Evolutionary conservation across 2,888 invertebrate species (phyloP).

Genomic region (Dolichopus griseipennis): DNA sequence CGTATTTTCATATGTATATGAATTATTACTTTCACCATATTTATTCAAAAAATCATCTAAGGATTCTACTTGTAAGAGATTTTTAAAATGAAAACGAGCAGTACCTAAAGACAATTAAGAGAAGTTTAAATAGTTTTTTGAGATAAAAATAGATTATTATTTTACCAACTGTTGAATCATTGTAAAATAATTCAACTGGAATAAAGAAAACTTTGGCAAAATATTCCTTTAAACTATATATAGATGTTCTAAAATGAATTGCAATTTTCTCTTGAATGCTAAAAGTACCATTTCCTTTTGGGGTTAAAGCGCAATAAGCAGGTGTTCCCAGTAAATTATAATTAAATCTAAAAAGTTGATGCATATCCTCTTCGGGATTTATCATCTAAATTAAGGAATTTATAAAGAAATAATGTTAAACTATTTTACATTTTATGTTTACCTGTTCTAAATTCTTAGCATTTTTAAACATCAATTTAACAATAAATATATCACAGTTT

Average conservation of each 20-base stretch:
- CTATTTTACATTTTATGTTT: background rate
- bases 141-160: background rate
- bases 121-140: background rate
- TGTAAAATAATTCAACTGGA: slow-evolving; percentile 42
- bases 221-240: slow-evolving; percentile 41
- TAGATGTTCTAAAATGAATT: slow-evolving; percentile 44
- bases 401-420: background rate
- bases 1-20: slow-evolving; percentile 15
- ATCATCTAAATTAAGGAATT: slow-evolving; percentile 22
- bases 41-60: slow-evolving; percentile 21
- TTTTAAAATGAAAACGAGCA: slow-evolving; percentile 30
- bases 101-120: slow-evolving; percentile 25
- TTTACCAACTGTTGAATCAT: slow-evolving; percentile 37
- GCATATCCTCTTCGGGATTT: slow-evolving; percentile 21
- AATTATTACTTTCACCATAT: slow-evolving; percentile 13
- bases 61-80: slow-evolving; percentile 27
- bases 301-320: slow-evolving; percentile 30
- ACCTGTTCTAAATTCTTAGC: slow-evolving; percentile 29
- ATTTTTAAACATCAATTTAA: slow-evolving; percentile 32
- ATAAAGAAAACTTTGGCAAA: slow-evolving; percentile 43
- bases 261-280: slow-evolving; percentile 44
- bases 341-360: slow-evolving; percentile 24
- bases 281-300: slow-evolving; percentile 34
- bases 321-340: slow-evolving; percentile 37
- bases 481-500: slow-evolving; percentile 36